phyloP scores from a whole-genome alignment of 2,113 vertebrate genomes.

The Mola mola region DNA sequence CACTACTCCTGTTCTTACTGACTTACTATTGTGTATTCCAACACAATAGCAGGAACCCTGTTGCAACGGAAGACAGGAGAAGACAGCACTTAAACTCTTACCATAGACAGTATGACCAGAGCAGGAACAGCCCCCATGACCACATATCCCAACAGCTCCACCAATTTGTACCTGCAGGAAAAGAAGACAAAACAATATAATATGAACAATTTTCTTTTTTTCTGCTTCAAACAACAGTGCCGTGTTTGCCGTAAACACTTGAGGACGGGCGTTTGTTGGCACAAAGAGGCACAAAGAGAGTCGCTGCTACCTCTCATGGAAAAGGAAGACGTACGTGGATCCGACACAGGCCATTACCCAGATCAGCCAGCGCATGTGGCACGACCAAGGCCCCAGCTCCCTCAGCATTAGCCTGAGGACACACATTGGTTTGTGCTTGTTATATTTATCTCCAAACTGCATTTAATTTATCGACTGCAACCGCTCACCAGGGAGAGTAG shows the following conservation, averaged over 20 bases:
- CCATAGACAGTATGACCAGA: slow-evolving; percentile 94
- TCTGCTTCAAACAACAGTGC: slow-evolving; percentile 24
- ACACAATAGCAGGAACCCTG: slow-evolving; percentile 52
- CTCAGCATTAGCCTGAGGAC: slow-evolving; percentile 87
- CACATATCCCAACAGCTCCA: slow-evolving; percentile 90
- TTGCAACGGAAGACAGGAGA: neutral
- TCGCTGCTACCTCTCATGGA: slow-evolving; percentile 87
- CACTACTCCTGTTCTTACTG: neutral
- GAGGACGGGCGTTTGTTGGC: slow-evolving; percentile 11
- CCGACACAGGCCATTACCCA: slow-evolving; percentile 90
- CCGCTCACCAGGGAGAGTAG: slow-evolving; percentile 91
- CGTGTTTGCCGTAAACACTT: slow-evolving; percentile 42
- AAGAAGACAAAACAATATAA: slow-evolving; percentile 12
- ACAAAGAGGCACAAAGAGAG: neutral
- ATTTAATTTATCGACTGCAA: neutral
- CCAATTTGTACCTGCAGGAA: slow-evolving; percentile 88
- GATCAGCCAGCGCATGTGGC: slow-evolving; percentile 93
- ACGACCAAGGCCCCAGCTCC: slow-evolving; percentile 90
- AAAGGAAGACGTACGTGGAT: slow-evolving; percentile 88
- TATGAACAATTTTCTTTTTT: neutral
- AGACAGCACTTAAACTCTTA: slow-evolving; percentile 70
- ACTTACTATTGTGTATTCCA: neutral
- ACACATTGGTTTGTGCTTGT: too few relatives aligned
- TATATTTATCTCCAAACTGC: neutral
- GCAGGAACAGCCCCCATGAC: slow-evolving; percentile 91